Conservation (phyloP, 2,113 vertebrate species). For the Carassius gibelio region DNA sequence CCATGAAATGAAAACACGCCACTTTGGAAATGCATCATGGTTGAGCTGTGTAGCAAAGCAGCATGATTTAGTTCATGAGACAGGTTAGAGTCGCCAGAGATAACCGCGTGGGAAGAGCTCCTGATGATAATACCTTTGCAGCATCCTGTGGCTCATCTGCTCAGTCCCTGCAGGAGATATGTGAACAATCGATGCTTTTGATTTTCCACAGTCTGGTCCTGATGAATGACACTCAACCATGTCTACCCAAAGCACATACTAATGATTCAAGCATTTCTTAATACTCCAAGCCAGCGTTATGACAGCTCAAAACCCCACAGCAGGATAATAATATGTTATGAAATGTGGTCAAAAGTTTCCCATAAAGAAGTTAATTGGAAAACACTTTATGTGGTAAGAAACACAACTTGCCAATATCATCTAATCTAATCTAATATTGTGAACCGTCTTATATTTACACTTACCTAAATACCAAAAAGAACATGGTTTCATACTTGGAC, state of each 20-base stretch:
- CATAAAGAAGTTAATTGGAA: slow-evolving; percentile 3
- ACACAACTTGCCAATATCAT: not conserved
- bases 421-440: not conserved
- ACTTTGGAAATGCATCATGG: slow-evolving; percentile 4
- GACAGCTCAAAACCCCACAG: slow-evolving; percentile 14
- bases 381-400: not conserved
- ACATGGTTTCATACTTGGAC: not conserved
- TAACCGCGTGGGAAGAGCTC: slow-evolving; percentile 20
- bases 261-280: slow-evolving; percentile 40
- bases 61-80: slow-evolving; percentile 11
- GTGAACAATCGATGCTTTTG: slow-evolving; percentile 47
- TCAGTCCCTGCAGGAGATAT: slow-evolving; percentile 31
- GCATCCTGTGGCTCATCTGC: slow-evolving; percentile 36
- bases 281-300: not conserved
- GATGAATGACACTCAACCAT: slow-evolving; percentile 49
- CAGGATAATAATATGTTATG: not conserved
- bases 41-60: not conserved
- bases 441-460: not conserved
- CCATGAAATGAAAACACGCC: slow-evolving; percentile 21
- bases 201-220: slow-evolving; percentile 42
- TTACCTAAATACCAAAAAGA: not conserved
- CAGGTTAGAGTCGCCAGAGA: slow-evolving; percentile 24
- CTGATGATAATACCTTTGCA: slow-evolving; percentile 7
- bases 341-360: slow-evolving; percentile 2
- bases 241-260: slow-evolving; percentile 26